phyloP scores from a whole-genome alignment of 2,888 invertebrate genomes.

The Andrena minutula region DNA sequence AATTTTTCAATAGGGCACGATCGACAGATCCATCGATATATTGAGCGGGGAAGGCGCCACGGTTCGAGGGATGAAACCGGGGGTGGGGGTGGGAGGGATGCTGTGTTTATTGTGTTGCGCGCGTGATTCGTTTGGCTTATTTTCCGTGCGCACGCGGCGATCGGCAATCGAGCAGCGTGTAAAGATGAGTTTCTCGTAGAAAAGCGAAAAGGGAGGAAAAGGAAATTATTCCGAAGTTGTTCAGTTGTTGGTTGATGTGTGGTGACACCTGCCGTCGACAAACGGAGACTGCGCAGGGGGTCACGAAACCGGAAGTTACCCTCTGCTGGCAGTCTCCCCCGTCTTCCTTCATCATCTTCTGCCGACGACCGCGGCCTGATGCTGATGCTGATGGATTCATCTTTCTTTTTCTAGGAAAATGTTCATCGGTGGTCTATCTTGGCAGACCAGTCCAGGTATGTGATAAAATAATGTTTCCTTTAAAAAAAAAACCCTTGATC shows the following conservation, averaged over 20 bases:
- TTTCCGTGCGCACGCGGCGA: slow-evolving; percentile 28
- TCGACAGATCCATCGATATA: not conserved
- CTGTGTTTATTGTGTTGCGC: slow-evolving; percentile 51
- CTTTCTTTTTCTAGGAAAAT: slow-evolving; percentile 97
- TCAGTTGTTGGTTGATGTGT: slow-evolving; percentile 81
- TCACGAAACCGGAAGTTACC: slow-evolving; percentile 75
- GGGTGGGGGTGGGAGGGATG: not conserved
- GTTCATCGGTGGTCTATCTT: slow-evolving; percentile 99
- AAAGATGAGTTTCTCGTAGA: slow-evolving; percentile 31
- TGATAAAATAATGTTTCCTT: slow-evolving; percentile 4
- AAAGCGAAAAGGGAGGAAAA: not conserved
- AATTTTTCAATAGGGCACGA: too few species aligned
- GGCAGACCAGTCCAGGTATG: slow-evolving; percentile 99
- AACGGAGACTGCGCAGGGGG: slow-evolving; percentile 77
- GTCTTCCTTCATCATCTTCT: slow-evolving; percentile 76
- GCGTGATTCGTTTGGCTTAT: slow-evolving; percentile 59
- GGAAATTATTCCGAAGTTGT: slow-evolving; percentile 68
- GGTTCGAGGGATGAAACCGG: slow-evolving; percentile 31
- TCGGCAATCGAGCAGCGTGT: slow-evolving; percentile 37
- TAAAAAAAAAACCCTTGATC: not conserved
- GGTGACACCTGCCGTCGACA: slow-evolving; percentile 80
- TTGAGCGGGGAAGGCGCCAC: slow-evolving; percentile 40
- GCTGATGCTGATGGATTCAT: slow-evolving; percentile 82
- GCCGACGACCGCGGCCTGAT: slow-evolving; percentile 67
- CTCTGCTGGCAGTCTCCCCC: slow-evolving; percentile 76